Base-by-base conservation (phyloP, 2,888 invertebrate species). In the Napeogenes sylphis region DNA sequence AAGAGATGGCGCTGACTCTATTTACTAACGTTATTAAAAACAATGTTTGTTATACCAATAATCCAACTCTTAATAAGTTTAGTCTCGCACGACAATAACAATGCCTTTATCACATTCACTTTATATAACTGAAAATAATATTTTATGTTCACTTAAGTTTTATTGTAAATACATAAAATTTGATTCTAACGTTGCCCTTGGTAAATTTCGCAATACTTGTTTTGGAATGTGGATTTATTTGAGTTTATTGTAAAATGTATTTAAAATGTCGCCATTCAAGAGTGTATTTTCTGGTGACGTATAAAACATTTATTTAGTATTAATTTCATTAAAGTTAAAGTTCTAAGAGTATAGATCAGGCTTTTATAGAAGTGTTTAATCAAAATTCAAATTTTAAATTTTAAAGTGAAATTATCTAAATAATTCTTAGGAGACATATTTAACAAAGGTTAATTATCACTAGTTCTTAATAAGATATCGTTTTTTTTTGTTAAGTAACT, bases 101-200 rank as follows among this genome's bases (percentile, higher is more conserved):
- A 51, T 30, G 51, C 5, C 30, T 51, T 51, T 51, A 51, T 51
- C 30, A 51, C 51, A 51, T 51, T 51, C 51, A 51, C 51, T 51
- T 51, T 51, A 51, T 51, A 60, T 62, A 57, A 47, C 51, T 13
- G 45, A 61, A 60, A 62, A 60, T 56, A 62, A 62, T 64, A 61
- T 55, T 62, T 62, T 58, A 62, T 62, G 58, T 45, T 30, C 55
- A 30, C 58, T 62, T 38, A 56, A 45, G 62, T 69, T 70, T 68
- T 68, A 71, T 66, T 59, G 62, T 63, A 54, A 42, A 55, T 56
- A 55, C 62, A 67, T 70, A 59, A 68, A 69, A 69, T 69, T 69
- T 67, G 51, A 66, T 69, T 67, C 60, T 45, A 55, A 32, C 30
- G 4, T 35, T 56, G 61, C 59, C 70, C 65, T 66, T 64, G 63